A percentile compares a stretch with the other conserved stretches of the same genome.
Conservation (phyloP, 2,113 vertebrate genomes). For the Tragelaphus strepsiceros region DNA sequence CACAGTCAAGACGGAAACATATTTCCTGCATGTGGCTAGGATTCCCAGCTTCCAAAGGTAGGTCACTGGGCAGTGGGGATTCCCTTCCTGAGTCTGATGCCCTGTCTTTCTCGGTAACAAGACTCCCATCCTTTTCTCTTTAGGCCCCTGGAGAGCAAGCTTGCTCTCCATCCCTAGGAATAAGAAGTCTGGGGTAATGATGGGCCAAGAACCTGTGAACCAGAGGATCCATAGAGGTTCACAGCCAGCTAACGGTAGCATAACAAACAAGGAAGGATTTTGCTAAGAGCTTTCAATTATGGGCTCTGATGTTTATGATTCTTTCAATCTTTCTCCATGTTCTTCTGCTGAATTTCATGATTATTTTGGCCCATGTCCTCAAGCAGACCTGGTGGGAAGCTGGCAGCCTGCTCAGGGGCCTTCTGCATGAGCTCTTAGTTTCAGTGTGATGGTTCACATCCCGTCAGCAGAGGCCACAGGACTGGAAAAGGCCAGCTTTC, state of each 20-base stretch:
- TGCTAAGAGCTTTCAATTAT: neutral
- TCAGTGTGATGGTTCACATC: neutral
- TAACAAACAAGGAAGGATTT: neutral
- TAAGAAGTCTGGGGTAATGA: neutral
- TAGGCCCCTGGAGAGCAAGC: neutral
- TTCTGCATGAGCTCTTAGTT: neutral
- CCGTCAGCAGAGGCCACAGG: neutral
- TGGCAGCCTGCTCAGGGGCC: neutral
- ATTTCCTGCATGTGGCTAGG: neutral
- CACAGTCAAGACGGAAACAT: neutral
- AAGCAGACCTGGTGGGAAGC: neutral
- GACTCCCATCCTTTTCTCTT: neutral
- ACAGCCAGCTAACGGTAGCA: neutral
- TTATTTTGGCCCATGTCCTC: neutral
- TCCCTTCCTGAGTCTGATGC: neutral
- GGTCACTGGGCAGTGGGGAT: neutral
- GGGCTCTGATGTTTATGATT: neutral
- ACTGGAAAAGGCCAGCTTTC: neutral
- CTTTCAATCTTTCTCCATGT: neutral
- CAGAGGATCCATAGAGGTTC: neutral
- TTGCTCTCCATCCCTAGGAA: neutral
- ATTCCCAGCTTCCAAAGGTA: neutral
- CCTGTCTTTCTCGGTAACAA: neutral
- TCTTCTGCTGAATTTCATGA: neutral
- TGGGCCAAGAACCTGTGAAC: neutral